Base-by-base conservation (phyloP, 2,888 invertebrate species). In the Saturnia japonica region DNA sequence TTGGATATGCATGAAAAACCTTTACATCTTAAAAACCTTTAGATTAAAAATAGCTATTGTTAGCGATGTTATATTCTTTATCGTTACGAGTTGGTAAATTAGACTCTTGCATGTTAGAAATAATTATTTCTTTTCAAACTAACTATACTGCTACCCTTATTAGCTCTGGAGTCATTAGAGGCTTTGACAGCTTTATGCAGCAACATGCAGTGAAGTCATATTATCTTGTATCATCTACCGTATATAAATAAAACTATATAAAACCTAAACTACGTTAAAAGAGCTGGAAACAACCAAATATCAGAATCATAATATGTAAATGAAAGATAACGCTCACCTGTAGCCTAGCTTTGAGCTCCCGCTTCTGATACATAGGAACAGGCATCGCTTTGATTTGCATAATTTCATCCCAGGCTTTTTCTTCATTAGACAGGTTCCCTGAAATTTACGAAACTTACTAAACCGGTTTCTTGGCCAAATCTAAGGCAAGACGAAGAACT, bases 341-440 rank as follows among this genome's bases (percentile, higher is more conserved):
- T 76, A 97, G 90, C 82, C 97, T 96, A 4, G 96, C 95, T 85
- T 97, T 97, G 76, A 97, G 93, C 81, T 97, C 97, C 76, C 96
- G 95, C 81, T 97, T 97, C 89, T 97, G 97, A 40, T 95, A 94
- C 97, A 97, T 97, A 11, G 96, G 96, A 9, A 97, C 95, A 0
- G 97, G 97, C 96, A 97, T 96, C 0, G 96, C 95, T 83, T 97
- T 97, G 75, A 97, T 97, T 85, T 96, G 96, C 96, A 97, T 97
- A 67, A 97, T 97, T 88, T 97, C 97, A 78, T 97, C 97, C 97
- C 97, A 97, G 0, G 97, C 97, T 0, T 96, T 95, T 83, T 97
- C 96, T 84, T 97, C 97, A 78, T 97, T 97, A 0, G 97, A 96
- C 66, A 97, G 90, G 86, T 96, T 97, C 84, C 97, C 96, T 88